These are phyloP conservation scores for Adineta ricciae DNA, from an alignment of 2,888 invertebrate species.

Conservation along the genomic window DNA sequence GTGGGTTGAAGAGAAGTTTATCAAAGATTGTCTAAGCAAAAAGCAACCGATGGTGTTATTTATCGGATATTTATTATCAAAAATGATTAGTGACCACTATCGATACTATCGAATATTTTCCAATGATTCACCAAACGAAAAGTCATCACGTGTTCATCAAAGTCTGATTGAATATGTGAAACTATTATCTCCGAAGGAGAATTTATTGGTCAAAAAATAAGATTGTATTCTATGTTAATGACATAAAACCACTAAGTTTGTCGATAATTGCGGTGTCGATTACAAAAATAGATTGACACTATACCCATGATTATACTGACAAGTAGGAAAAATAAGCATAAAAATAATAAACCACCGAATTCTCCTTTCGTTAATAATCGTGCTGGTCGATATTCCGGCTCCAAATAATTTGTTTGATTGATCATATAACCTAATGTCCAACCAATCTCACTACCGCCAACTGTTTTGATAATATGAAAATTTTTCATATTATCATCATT, in stretches of 20 bases:
- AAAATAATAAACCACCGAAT: background rate
- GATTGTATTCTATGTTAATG: too few relatives aligned
- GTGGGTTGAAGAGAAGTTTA: background rate
- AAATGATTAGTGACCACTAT: background rate
- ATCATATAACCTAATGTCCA: slow-evolving; percentile 14
- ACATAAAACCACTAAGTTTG: too few relatives aligned
- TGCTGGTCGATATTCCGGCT: background rate
- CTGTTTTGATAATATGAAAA: background rate
- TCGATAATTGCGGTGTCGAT: background rate
- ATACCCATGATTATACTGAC: background rate
- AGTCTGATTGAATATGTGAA: background rate
- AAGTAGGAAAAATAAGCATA: background rate
- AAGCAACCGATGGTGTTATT: background rate
- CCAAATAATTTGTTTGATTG: background rate
- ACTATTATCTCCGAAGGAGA: background rate
- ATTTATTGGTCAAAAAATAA: background rate
- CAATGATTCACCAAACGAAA: background rate
- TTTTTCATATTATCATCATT: background rate
- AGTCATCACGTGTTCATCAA: background rate
- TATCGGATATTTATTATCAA: background rate
- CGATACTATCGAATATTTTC: background rate
- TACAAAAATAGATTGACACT: background rate
- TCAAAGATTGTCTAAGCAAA: background rate
- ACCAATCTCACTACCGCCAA: background rate
- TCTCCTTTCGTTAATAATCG: background rate